Evolutionary conservation across 2,888 invertebrate genomes (phyloP).

Genomic region (Conistra vaccinii): DNA sequence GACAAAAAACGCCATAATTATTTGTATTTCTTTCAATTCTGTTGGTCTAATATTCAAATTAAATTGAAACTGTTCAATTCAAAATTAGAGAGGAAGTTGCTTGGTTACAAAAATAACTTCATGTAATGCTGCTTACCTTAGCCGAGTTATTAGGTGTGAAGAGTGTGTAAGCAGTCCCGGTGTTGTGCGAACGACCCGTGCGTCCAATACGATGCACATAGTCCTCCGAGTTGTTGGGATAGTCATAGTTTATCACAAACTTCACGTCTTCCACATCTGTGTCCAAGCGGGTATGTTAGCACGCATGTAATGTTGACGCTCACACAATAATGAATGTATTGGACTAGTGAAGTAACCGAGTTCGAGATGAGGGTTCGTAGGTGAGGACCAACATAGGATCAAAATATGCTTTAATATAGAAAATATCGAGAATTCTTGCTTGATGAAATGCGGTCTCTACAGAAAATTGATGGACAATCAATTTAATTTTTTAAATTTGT

Average conservation of each 20-base stretch:
- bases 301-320: neutral
- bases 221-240: conserved; percentile 99
- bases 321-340: conserved; percentile 48
- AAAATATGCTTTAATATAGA: neutral
- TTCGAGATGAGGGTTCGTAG: conserved; percentile 55
- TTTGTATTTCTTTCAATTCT: too few relatives aligned
- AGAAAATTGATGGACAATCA: conserved; percentile 15
- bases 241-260: conserved; percentile 99
- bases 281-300: conserved; percentile 57
- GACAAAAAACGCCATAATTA: too few relatives aligned
- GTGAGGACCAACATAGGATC: neutral
- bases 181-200: conserved; percentile 97
- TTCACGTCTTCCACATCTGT: conserved; percentile 99
- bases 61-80: neutral
- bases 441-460: neutral
- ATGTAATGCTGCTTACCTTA: conserved; percentile 87
- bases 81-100: neutral
- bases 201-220: conserved; percentile 99
- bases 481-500: neutral
- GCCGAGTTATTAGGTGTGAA: conserved; percentile 97
- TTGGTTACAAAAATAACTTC: neutral
- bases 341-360: conserved; percentile 44
- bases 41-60: neutral
- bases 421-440: neutral
- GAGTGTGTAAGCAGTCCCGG: conserved; percentile 98